Conservation (phyloP, 2,113 vertebrate species). For the Rhagologus leucostigma region DNA sequence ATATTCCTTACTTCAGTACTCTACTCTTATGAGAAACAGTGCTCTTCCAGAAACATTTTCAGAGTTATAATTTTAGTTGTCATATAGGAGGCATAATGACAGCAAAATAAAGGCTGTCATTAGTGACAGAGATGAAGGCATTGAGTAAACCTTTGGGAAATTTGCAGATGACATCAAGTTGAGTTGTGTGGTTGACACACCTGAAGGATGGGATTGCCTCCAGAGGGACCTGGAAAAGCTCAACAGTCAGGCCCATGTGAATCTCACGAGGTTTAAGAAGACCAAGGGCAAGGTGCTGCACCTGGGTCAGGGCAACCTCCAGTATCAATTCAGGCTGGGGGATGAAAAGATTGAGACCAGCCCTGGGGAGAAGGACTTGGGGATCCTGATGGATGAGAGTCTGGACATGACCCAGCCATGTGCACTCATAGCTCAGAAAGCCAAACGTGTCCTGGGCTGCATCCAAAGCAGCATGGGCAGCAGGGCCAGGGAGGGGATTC, state of each 20-base stretch:
- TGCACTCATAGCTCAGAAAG: background rate
- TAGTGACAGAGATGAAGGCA: background rate
- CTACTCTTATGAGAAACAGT: background rate
- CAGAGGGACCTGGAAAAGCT: background rate
- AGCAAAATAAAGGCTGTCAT: background rate
- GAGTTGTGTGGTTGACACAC: no score
- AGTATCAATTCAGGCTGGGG: accelerated
- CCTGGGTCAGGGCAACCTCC: accelerated
- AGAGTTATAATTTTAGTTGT: background rate
- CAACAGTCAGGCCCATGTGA: accelerated
- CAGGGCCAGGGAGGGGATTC: background rate
- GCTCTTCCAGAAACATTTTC: background rate
- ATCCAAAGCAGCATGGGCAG: background rate
- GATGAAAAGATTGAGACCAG: accelerated
- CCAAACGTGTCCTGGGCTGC: background rate
- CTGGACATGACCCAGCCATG: background rate
- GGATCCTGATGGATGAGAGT: background rate
- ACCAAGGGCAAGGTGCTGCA: background rate
- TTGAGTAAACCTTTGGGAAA: background rate
- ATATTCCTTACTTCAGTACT: background rate
- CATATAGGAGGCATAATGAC: background rate
- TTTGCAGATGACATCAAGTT: background rate
- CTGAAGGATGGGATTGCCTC: background rate
- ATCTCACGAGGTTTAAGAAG: background rate
- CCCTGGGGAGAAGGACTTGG: accelerated